A percentile compares a stretch with the other conserved stretches of the same genome.
Evolutionary conservation across 2,113 vertebrate species (phyloP).

Genomic region (Trematocara unimaculatum): DNA sequence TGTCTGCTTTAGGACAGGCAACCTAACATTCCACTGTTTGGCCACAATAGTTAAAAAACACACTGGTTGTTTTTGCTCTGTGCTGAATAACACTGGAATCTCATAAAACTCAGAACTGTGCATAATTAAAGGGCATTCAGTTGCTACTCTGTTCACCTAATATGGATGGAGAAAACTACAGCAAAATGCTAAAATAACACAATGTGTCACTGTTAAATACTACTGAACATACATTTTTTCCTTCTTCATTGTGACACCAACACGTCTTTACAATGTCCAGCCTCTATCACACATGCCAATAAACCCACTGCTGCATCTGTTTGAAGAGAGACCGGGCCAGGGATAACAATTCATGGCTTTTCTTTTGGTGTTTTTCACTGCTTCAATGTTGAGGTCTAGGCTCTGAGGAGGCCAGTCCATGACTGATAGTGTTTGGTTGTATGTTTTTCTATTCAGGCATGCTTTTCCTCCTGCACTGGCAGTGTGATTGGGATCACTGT

Average conservation of each 20-base stretch:
- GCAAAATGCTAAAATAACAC: not conserved
- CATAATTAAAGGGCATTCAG: not conserved
- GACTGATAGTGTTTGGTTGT: not conserved
- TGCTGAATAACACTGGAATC: not conserved
- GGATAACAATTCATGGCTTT: not conserved
- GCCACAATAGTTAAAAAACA: conserved; percentile 3
- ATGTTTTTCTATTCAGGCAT: not conserved
- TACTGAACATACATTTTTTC: not conserved
- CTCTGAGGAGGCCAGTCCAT: not conserved
- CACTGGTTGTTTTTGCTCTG: not conserved
- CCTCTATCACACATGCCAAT: not conserved
- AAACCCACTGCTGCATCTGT: not conserved
- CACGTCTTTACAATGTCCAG: not conserved
- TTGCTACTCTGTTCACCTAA: not conserved
- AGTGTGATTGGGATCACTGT: not conserved
- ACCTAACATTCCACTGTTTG: conserved; percentile 26
- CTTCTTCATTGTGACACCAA: not conserved
- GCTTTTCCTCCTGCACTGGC: not conserved
- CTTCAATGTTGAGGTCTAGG: not conserved
- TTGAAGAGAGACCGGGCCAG: not conserved
- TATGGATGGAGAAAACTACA: not conserved
- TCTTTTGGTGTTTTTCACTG: not conserved
- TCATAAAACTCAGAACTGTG: conserved; percentile 14
- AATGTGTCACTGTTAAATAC: not conserved
- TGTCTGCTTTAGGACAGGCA: not conserved